A percentile compares a stretch with the other conserved stretches of the same genome.
These are phyloP conservation scores for Gasterosteus aculeatus DNA, from an alignment of 2,113 vertebrate species.

Conservation along the genomic window DNA sequence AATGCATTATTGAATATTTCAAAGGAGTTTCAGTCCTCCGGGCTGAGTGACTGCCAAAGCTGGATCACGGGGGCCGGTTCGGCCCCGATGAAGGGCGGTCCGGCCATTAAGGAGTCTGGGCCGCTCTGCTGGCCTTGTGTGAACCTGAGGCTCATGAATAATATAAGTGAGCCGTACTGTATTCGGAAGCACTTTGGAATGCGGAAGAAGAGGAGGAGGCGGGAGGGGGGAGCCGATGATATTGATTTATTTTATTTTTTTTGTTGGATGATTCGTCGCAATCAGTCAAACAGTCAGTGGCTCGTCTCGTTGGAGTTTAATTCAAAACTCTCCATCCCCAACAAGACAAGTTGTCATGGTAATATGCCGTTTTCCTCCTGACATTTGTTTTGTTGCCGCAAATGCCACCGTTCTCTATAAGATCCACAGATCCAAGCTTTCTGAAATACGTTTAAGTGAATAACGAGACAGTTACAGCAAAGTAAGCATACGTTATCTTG, in stretches of 20 bases:
- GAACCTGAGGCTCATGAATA: slow-evolving; percentile 72
- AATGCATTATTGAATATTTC: slow-evolving; percentile 73
- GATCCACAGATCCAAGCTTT: slow-evolving; percentile 25
- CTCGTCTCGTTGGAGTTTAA: slow-evolving; percentile 16
- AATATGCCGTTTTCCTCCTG: slow-evolving; percentile 55
- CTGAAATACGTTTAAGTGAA: not conserved
- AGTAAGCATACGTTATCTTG: not conserved
- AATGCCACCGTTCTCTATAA: slow-evolving; percentile 47
- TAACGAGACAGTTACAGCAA: not conserved
- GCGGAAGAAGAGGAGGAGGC: slow-evolving; percentile 1
- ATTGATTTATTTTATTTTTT: slow-evolving; percentile 49
- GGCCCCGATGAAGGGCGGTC: slow-evolving; percentile 47
- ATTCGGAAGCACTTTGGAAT: slow-evolving; percentile 71
- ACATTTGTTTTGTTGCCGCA: slow-evolving; percentile 60
- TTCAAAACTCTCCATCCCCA: slow-evolving; percentile 41
- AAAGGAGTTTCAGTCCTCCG: slow-evolving; percentile 51
- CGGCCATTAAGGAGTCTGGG: slow-evolving; percentile 64
- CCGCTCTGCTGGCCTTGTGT: slow-evolving; percentile 52
- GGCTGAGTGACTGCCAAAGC: slow-evolving; percentile 56
- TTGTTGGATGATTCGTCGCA: slow-evolving; percentile 30
- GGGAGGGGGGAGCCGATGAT: slow-evolving; percentile 20
- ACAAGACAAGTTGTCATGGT: slow-evolving; percentile 71
- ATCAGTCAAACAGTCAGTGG: slow-evolving; percentile 26
- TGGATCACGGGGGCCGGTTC: slow-evolving; percentile 44
- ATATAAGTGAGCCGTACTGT: slow-evolving; percentile 64